Base-by-base conservation (phyloP, 2,113 vertebrate genomes). In the Melanerpes aurifrons region DNA sequence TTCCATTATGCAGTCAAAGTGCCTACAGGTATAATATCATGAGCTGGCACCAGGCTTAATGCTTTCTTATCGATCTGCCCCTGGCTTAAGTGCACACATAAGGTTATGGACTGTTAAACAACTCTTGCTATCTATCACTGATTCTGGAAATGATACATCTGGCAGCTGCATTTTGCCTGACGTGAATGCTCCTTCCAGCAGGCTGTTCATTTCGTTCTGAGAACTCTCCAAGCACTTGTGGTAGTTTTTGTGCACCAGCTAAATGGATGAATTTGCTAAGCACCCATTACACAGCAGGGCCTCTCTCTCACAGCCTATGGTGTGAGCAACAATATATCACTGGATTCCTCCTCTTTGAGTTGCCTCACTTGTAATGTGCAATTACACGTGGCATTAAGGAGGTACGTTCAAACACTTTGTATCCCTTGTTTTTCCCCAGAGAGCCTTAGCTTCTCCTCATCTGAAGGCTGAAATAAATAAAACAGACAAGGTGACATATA, bases 21-120 rank as follows among this genome's bases (percentile, higher is more conserved):
- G 82, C 90, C 62, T 91, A 68, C 31, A 95, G 92, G 91, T 69
- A 72, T 50, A 76, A 82, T 43, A 69, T 80, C 77, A 86, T 73
- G 66, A 82, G 81, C 86, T 92, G 81, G 91, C 76, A 90, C 93
- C 70, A 90, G 75, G 21, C 78, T 93, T 93, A 83, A 86, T 89
- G 87, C 57, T 63, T 96, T 81, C 67, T 32, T 91, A 93, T 92
- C 7, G 94, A 96, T 95, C 87, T 58, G 32, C 89, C 31, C 56
- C 82, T 35, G 82, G 67, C 85, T 94, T 95, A 94, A 54, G 31
- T 83, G 87, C 72, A 76, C 32, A 84, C 47, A 28, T 81, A 81
- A 79, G 82, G 64, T 82, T 87, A 92, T 48, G 62, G 82, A 71
- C 25, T 92, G 81, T 90, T 81, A 71, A 47, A 35, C 56, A 90